These are phyloP conservation scores for Pseudochromis fuscus DNA, from an alignment of 2,797 vertebrate genomes.

Conservation along the genomic window DNA sequence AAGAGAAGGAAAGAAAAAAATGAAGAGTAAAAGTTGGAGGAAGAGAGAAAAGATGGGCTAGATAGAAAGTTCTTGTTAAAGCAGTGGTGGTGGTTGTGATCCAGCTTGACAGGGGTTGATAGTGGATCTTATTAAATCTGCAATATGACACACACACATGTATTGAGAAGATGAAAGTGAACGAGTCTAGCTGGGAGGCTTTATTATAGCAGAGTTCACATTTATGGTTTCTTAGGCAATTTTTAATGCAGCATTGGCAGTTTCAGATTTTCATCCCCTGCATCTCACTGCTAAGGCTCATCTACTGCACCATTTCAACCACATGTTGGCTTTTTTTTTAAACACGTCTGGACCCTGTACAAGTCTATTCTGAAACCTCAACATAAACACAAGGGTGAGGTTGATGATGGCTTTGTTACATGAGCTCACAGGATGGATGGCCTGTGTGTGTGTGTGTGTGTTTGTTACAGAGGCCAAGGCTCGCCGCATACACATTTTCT, in stretches of 20 bases:
- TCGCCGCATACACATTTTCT: background rate
- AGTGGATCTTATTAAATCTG: constrained; percentile 15
- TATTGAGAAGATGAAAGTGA: constrained; percentile 37
- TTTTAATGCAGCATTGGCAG: constrained; percentile 31
- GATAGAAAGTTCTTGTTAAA: background rate
- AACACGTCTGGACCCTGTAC: constrained; percentile 21
- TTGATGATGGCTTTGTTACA: constrained; percentile 39
- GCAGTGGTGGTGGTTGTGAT: constrained; percentile 14
- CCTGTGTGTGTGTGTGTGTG: constrained; percentile 10
- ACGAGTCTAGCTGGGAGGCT: constrained; percentile 14
- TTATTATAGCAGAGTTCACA: constrained; percentile 26
- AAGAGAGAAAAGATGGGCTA: background rate
- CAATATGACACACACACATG: constrained; percentile 11
- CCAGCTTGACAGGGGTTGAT: constrained; percentile 26
- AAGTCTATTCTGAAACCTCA: constrained; percentile 10
- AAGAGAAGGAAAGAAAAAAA: background rate
- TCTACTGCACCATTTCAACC: constrained; percentile 22
- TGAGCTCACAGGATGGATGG: constrained; percentile 1
- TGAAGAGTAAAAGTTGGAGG: background rate
- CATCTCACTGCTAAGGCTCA: constrained; percentile 14
- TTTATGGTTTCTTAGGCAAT: constrained; percentile 44
- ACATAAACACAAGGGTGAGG: constrained; percentile 44
- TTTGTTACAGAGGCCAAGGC: constrained; percentile 11
- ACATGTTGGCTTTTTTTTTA: constrained; percentile 21
- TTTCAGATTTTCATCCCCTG: constrained; percentile 35